These are phyloP conservation scores for Phalanger gymnotis DNA, from an alignment of 2,797 vertebrate genomes.

Conservation along the genomic window DNA sequence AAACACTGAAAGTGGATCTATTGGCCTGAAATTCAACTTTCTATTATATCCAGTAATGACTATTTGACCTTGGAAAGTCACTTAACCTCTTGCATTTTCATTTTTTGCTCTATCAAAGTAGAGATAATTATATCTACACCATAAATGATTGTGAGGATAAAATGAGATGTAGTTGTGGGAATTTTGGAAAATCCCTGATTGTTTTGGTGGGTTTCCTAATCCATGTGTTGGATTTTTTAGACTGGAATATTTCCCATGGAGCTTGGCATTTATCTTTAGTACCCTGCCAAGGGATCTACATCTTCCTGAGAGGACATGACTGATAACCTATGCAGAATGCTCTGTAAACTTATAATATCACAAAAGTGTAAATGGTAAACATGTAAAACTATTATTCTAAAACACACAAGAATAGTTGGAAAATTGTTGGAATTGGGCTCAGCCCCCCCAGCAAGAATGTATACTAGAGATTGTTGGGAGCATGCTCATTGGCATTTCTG, in stretches of 20 bases:
- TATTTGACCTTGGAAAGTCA: not conserved
- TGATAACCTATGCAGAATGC: not conserved
- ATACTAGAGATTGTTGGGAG: not conserved
- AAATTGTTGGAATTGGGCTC: not conserved
- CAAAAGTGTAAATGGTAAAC: not conserved
- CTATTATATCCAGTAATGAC: not conserved
- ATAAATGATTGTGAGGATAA: not conserved
- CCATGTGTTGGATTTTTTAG: not conserved
- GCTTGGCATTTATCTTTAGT: not conserved
- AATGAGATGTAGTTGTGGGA: not conserved
- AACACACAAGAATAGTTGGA: not conserved
- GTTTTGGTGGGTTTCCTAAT: not conserved
- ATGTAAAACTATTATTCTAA: not conserved
- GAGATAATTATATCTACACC: not conserved
- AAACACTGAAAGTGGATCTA: not conserved
- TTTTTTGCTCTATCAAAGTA: not conserved
- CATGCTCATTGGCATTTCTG: not conserved
- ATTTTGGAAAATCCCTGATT: not conserved
- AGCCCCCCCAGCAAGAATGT: not conserved
- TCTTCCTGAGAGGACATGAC: not conserved
- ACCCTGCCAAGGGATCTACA: not conserved
- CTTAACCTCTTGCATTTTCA: not conserved
- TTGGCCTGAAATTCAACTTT: not conserved
- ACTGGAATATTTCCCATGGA: not conserved
- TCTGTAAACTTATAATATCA: not conserved